Base-by-base conservation (phyloP, 2,797 vertebrate genomes). In the Telmatherina bonti region DNA sequence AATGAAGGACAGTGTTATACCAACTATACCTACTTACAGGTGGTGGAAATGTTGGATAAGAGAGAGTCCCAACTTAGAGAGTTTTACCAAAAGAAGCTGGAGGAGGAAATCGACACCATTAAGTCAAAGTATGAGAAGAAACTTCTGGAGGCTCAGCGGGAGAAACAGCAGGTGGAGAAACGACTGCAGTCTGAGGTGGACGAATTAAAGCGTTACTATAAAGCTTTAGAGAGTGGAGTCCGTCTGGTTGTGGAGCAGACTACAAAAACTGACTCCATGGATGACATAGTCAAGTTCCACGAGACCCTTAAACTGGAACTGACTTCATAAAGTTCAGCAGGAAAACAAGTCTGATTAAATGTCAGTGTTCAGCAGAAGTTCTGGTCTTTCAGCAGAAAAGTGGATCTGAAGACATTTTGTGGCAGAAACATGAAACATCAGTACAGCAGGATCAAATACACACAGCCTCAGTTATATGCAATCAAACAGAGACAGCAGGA, bases 1-100 rank as follows among this genome's bases (percentile, higher is more conserved):
- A 88, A 85, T 1, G 29, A 29, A 27, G 69, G 63, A 7, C 0
- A 56, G 18, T 62, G 6, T 62, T 87, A 86, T 67, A 74, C 78
- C 35, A 89, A 70, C 53, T 0, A 4, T 22, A 69, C 60, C 61
- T 85, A 73, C 29, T 12, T 30, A 18, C 0, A 71, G 3, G 77
- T 70, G 49, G 63, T 62, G 1, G 0, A 45, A 12, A 67, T 55
- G 76, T 56, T 85, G 57, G 15, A 57, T 0, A 0, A 59, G 29
- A 85, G 30, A 36, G 80, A 79, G 47, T 13, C 16, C 0, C 41
- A 83, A 54, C 58, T 81, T 18, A 69, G 15, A 24, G 2, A 41
- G 20, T 3, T 64, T 4, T 86, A 84, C 20, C 0, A 76, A 51
- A 43, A 71, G 64, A 61, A 85, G 13, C 51, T 83, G 62, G 3